These are phyloP conservation scores for Chelonus insularis DNA, from an alignment of 1,140 invertebrate genomes.

Conservation along the genomic window DNA sequence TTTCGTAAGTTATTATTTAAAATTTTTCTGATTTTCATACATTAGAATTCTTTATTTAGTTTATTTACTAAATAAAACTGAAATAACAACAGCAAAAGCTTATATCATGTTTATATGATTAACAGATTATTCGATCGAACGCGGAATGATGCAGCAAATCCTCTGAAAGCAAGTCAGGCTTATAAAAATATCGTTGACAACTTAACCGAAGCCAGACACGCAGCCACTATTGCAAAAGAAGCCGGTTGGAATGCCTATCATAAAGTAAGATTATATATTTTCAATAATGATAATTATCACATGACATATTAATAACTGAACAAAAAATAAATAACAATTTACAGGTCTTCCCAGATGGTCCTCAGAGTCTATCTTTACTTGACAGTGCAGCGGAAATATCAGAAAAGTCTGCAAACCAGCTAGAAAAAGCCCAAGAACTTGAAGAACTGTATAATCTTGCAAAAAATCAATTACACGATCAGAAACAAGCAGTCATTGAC, in stretches of 20 bases:
- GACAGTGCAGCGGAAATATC: slow-evolving; percentile 57
- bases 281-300: background rate
- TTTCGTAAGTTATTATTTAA: slow-evolving; percentile 58
- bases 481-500: slow-evolving; percentile 56
- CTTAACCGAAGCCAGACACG: slow-evolving; percentile 65
- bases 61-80: no score
- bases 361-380: slow-evolving; percentile 48
- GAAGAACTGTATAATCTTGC: slow-evolving; percentile 38
- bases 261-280: slow-evolving; percentile 45
- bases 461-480: slow-evolving; percentile 47
- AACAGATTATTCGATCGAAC: slow-evolving; percentile 71
- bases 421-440: slow-evolving; percentile 53
- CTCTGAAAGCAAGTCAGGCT: slow-evolving; percentile 77
- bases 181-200: slow-evolving; percentile 79
- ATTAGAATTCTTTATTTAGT: no score
- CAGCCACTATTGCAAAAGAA: slow-evolving; percentile 68
- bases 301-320: background rate
- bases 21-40: no score
- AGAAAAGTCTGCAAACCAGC: slow-evolving; percentile 52
- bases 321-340: background rate
- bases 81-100: slow-evolving; percentile 5
- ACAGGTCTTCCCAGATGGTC: slow-evolving; percentile 42
- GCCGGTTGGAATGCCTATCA: slow-evolving; percentile 65
- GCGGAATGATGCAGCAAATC: slow-evolving; percentile 68
- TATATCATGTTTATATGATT: slow-evolving; percentile 1